A percentile compares a stretch with the other conserved stretches of the same genome.
These are phyloP conservation scores for Xylophagus ater DNA, from an alignment of 2,888 invertebrate species.

Conservation along the genomic window DNA sequence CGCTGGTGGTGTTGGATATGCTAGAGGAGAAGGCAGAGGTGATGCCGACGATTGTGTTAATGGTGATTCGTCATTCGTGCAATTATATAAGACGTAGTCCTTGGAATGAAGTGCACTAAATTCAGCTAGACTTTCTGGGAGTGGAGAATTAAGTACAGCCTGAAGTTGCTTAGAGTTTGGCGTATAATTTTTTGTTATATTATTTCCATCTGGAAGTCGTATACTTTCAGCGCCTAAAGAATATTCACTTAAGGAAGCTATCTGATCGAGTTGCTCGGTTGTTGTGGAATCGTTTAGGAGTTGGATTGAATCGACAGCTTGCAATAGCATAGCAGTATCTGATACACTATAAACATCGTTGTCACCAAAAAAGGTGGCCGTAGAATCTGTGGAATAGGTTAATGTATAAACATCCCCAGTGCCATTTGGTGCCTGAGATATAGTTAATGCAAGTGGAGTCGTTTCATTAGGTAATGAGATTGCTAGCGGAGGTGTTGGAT, in stretches of 20 bases:
- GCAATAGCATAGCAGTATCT: conserved; percentile 54
- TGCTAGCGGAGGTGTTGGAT: conserved; percentile 39
- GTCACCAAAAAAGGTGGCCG: conserved; percentile 48
- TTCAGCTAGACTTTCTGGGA: conserved; percentile 70
- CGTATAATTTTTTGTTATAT: conserved; percentile 16
- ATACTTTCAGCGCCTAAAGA: conserved; percentile 40
- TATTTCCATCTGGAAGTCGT: conserved; percentile 8
- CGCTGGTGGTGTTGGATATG: conserved; percentile 80
- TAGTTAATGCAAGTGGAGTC: conserved; percentile 35
- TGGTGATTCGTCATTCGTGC: conserved; percentile 32
- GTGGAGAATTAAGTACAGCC: conserved; percentile 63
- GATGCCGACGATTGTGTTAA: conserved; percentile 44
- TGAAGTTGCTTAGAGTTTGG: conserved; percentile 44
- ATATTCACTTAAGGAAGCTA: conserved; percentile 51
- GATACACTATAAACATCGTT: conserved; percentile 69
- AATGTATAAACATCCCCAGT: conserved; percentile 51
- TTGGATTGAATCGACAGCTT: conserved; percentile 54
- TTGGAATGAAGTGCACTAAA: conserved; percentile 67
- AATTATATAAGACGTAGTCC: conserved; percentile 39
- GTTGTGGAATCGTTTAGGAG: conserved; percentile 51
- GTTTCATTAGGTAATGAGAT: conserved; percentile 28
- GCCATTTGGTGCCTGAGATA: conserved; percentile 29
- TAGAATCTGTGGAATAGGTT: conserved; percentile 47
- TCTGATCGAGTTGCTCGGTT: conserved; percentile 52
- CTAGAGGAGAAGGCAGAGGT: conserved; percentile 56